phyloP scores from a whole-genome alignment of 2,113 vertebrate species.

The Phycodurus eques region DNA sequence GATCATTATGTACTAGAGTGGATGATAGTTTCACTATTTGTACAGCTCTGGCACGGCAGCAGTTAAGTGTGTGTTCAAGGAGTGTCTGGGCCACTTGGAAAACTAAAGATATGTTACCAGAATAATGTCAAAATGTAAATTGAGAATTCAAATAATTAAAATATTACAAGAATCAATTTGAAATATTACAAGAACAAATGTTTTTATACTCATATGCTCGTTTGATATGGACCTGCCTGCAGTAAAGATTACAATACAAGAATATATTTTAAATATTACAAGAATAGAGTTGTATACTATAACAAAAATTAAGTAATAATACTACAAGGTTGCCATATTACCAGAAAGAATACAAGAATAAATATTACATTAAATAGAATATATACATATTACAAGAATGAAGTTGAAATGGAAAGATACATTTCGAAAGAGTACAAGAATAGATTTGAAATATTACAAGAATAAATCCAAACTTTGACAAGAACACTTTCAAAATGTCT shows the following conservation, averaged over 20 bases:
- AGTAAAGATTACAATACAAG: too few species aligned
- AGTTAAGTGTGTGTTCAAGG: not conserved
- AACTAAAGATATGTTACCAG: not conserved
- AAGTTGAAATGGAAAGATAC: not conserved
- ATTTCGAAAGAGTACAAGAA: too few species aligned
- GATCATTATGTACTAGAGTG: slow-evolving; percentile 25
- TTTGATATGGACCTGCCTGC: too few species aligned
- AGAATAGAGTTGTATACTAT: not conserved
- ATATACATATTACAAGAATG: not conserved
- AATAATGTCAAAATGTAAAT: not conserved
- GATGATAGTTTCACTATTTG: slow-evolving; percentile 45
- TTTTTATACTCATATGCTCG: too few species aligned
- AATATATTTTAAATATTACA: not conserved
- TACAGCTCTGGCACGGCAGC: slow-evolving; percentile 33
- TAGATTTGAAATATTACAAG: too few species aligned
- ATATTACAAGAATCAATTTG: not conserved
- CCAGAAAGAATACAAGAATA: not conserved
- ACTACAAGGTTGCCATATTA: too few species aligned
- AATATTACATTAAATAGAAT: not conserved
- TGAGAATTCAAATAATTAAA: not conserved
- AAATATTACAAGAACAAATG: not conserved
- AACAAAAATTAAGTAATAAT: too few species aligned
- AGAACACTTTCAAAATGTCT: too few species aligned
- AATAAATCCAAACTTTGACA: too few species aligned
- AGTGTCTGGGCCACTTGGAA: not conserved